Percentiles rank a stretch among this genome's conserved stretches.
Evolutionary conservation across 2,888 invertebrate genomes (phyloP).

Genomic region (Ashinkailepas kermadecensis): DNA sequence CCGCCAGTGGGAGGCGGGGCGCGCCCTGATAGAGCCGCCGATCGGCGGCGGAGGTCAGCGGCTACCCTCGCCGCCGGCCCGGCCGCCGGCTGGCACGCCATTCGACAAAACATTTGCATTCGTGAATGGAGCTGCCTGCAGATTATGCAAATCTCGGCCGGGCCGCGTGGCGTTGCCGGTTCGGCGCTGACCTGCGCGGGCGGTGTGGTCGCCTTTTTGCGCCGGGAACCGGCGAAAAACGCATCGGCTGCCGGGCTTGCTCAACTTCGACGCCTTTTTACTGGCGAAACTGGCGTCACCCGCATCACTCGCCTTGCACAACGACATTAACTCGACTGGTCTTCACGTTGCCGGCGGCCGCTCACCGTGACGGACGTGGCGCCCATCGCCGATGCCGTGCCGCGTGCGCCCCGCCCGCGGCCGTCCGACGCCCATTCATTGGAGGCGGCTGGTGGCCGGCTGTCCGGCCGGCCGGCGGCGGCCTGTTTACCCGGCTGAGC

Average conservation of each 20-base stretch:
- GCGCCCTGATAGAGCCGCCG: background rate
- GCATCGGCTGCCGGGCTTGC: too few relatives aligned
- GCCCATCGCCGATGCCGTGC: background rate
- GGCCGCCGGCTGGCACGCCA: background rate
- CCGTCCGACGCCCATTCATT: background rate
- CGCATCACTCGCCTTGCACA: too few relatives aligned
- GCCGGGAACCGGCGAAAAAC: background rate
- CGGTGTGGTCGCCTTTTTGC: background rate
- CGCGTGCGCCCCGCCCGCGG: background rate
- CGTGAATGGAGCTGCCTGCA: slow-evolving; percentile 7
- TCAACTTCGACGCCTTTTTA: too few relatives aligned
- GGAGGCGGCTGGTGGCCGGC: too few relatives aligned
- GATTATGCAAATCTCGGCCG: background rate
- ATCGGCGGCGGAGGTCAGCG: background rate
- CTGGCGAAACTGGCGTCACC: too few relatives aligned
- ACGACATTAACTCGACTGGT: too few relatives aligned
- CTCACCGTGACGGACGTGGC: background rate
- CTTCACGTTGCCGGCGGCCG: too few relatives aligned
- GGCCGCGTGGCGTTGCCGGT: background rate
- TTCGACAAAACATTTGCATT: background rate
- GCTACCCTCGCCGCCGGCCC: background rate
- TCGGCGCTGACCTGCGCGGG: background rate
- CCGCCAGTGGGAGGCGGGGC: background rate
- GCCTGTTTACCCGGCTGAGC: background rate
- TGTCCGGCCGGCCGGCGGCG: background rate